These are phyloP conservation scores for Stichopus chloronotus DNA, from an alignment of 35 echinoderm and acorn worm species.

Conservation along the genomic window DNA sequence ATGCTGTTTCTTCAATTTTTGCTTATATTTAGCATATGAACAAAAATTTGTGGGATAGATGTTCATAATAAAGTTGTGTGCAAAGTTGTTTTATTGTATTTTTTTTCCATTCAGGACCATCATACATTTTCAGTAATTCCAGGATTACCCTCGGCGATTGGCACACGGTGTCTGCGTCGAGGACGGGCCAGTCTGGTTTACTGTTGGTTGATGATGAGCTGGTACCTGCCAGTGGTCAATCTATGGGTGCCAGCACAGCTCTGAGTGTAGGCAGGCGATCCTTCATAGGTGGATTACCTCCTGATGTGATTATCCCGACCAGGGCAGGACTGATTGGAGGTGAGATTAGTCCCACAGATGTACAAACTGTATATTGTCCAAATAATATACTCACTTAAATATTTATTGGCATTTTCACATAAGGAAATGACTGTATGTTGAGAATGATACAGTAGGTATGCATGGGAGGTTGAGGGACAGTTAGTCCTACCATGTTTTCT, in stretches of 20 bases:
- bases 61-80: no score
- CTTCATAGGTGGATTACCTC: constrained; percentile 74
- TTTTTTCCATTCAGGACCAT: constrained; percentile 60
- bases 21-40: no score
- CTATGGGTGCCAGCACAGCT: constrained; percentile 57
- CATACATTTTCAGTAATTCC: constrained; percentile 60
- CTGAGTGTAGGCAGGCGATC: constrained; percentile 63
- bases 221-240: constrained; percentile 59
- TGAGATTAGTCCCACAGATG: constrained; percentile 11
- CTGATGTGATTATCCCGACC: constrained; percentile 65
- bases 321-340: constrained; percentile 72
- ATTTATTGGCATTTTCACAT: neutral
- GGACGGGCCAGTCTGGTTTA: constrained; percentile 58
- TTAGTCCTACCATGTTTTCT: no score
- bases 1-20: no score
- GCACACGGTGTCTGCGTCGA: constrained; percentile 65
- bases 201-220: constrained; percentile 68
- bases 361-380: neutral
- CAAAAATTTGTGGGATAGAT: no score
- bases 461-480: neutral
- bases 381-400: neutral
- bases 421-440: neutral
- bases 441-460: neutral
- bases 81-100: no score
- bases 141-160: constrained; percentile 61